A percentile compares a stretch with the other conserved stretches of the same genome.
phyloP scores from a whole-genome alignment of 2,797 vertebrate species.

The Vespertilio murinus region DNA sequence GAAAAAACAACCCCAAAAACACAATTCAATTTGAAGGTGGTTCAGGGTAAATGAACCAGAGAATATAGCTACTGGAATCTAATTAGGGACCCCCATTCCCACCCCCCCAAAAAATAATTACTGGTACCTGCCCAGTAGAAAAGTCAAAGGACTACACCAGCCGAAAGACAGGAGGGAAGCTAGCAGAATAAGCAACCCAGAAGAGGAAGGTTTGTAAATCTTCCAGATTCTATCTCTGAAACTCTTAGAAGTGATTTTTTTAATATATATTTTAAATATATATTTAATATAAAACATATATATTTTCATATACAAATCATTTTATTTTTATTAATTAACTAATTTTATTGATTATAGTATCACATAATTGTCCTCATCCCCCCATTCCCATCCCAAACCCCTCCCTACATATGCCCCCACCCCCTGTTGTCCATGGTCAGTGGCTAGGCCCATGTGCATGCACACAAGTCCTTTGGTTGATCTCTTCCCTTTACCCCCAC shows the following conservation, averaged over 20 bases:
- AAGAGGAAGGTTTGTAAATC: conserved; percentile 55
- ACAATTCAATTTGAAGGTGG: conserved; percentile 78
- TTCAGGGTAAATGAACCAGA: conserved; percentile 79
- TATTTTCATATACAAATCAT: no score
- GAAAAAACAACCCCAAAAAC: conserved; percentile 12
- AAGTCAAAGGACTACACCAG: conserved; percentile 63
- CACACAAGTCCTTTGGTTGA: no score
- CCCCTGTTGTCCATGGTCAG: no score
- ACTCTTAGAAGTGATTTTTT: conserved; percentile 32
- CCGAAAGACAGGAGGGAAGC: conserved; percentile 62
- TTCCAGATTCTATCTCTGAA: conserved; percentile 52
- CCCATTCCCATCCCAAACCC: no score
- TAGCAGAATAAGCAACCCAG: conserved; percentile 59
- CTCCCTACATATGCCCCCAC: no score
- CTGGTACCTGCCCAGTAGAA: conserved; percentile 73
- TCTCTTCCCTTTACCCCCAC: no score
- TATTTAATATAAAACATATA: no score
- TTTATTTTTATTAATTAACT: no score
- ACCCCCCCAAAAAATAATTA: conserved; percentile 46
- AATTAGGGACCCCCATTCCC: conserved; percentile 62
- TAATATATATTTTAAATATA: not conserved
- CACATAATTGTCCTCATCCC: no score
- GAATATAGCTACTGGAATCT: conserved; percentile 76
- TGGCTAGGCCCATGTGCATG: no score
- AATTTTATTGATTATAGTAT: no score